phyloP scores from a whole-genome alignment of 2,888 invertebrate genomes.

The Trichogramma dendrolimi region DNA sequence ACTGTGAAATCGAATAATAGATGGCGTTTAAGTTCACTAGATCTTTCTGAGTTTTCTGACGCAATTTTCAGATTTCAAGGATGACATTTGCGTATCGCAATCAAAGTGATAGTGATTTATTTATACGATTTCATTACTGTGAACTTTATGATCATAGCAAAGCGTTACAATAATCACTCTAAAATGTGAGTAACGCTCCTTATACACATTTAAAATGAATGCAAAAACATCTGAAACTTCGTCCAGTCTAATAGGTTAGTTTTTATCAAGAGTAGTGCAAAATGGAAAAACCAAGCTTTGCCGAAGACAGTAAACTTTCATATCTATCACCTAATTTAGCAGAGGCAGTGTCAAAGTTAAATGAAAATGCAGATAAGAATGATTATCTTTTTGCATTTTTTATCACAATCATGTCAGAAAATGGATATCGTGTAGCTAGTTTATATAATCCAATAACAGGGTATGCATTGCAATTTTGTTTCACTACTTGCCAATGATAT shows the following conservation, averaged over 20 bases:
- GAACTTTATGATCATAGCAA: too few relatives aligned
- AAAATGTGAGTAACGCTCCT: too few relatives aligned
- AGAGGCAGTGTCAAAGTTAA: constrained; percentile 30
- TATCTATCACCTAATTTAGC: constrained; percentile 36
- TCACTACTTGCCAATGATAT: background rate
- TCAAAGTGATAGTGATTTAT: too few relatives aligned
- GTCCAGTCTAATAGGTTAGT: constrained; percentile 20
- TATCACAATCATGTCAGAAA: constrained; percentile 40
- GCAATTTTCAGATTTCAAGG: too few relatives aligned
- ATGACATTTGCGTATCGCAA: too few relatives aligned
- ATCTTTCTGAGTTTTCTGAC: too few relatives aligned
- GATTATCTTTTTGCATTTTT: constrained; percentile 42
- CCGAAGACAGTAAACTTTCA: constrained; percentile 39
- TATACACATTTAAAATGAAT: too few relatives aligned
- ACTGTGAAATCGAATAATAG: too few relatives aligned
- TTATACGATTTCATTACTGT: too few relatives aligned
- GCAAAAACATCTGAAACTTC: too few relatives aligned
- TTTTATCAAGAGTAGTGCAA: background rate
- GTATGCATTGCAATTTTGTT: constrained; percentile 17
- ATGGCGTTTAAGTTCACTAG: too few relatives aligned
- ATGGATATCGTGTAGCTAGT: constrained; percentile 34
- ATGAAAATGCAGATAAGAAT: constrained; percentile 35
- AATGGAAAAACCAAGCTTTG: constrained; percentile 29
- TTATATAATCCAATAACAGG: constrained; percentile 17
- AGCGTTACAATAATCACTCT: too few relatives aligned